Percentiles rank a stretch among this genome's conserved stretches.
Conservation (phyloP, 2,113 vertebrate species). For the Addax nasomaculatus region DNA sequence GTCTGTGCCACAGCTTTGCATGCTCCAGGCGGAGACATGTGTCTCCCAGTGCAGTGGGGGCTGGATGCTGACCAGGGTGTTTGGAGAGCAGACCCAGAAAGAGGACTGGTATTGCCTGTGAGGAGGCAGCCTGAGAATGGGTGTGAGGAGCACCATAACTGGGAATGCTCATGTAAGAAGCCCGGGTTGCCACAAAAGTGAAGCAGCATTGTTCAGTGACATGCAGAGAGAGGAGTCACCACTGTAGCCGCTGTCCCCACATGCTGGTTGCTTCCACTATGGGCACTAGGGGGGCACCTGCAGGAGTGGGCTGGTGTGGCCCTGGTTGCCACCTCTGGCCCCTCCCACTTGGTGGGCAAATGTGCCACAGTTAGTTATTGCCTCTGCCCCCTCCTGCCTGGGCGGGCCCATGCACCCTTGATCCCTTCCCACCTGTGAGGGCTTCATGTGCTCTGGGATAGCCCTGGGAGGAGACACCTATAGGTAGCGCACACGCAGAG, state of each 20-base stretch:
- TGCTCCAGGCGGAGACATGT: not conserved
- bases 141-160: not conserved
- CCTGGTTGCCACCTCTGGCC: not conserved
- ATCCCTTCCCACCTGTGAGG: not conserved
- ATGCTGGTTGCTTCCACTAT: fast-evolving
- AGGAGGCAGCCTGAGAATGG: not conserved
- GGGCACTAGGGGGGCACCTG: not conserved
- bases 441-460: not conserved
- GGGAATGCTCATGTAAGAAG: not conserved
- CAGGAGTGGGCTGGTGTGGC: not conserved
- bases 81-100: not conserved
- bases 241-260: not conserved
- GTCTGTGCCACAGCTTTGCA: not conserved
- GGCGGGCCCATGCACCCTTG: not conserved
- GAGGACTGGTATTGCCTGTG: not conserved
- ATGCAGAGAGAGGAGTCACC: not conserved
- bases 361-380: not conserved
- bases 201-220: not conserved
- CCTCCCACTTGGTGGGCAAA: not conserved
- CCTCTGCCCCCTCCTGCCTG: not conserved
- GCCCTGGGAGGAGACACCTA: not conserved
- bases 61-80: not conserved
- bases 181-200: not conserved
- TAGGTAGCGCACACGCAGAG: not conserved
- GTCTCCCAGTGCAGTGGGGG: not conserved